A percentile compares a stretch with the other conserved stretches of the same genome.
Evolutionary conservation across 1,140 invertebrate species (phyloP).

Genomic region (Rhyacophila brunnea): DNA sequence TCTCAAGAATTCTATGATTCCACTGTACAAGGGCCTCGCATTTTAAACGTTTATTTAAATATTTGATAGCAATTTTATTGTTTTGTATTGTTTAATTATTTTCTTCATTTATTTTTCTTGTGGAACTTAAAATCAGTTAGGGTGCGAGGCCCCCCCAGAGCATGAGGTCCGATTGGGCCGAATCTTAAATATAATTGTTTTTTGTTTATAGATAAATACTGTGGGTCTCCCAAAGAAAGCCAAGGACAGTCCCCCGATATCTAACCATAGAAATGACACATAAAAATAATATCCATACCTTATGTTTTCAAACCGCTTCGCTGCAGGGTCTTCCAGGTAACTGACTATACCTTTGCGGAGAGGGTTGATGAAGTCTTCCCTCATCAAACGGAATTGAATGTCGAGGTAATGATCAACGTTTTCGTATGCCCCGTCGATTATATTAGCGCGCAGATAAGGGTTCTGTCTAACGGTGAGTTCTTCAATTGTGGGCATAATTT

Average conservation of each 20-base stretch:
- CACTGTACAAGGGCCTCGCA: too few species aligned
- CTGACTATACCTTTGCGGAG: conserved; percentile 54
- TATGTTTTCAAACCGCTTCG: conserved; percentile 38
- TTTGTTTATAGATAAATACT: not conserved
- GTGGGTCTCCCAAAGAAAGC: not conserved
- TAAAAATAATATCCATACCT: not conserved
- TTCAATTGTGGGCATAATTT: conserved; percentile 33
- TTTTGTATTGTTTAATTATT: too few species aligned
- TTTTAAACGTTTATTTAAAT: too few species aligned
- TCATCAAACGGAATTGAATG: conserved; percentile 70
- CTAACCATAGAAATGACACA: not conserved
- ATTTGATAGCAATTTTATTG: too few species aligned
- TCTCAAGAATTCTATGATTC: too few species aligned
- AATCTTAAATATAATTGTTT: not conserved
- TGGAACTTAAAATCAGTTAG: too few species aligned
- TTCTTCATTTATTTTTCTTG: too few species aligned
- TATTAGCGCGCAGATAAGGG: conserved; percentile 59
- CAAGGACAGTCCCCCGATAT: not conserved
- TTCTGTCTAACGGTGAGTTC: conserved; percentile 23
- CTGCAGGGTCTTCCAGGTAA: conserved; percentile 33
- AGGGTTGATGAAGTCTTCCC: conserved; percentile 71
- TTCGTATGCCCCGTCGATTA: conserved; percentile 59
- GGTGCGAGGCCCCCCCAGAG: too few species aligned
- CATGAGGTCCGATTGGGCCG: not conserved
- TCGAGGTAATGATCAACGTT: conserved; percentile 73